Evolutionary conservation across 2,113 vertebrate species (phyloP).

Genomic region (Phrynosoma blainvillii): DNA sequence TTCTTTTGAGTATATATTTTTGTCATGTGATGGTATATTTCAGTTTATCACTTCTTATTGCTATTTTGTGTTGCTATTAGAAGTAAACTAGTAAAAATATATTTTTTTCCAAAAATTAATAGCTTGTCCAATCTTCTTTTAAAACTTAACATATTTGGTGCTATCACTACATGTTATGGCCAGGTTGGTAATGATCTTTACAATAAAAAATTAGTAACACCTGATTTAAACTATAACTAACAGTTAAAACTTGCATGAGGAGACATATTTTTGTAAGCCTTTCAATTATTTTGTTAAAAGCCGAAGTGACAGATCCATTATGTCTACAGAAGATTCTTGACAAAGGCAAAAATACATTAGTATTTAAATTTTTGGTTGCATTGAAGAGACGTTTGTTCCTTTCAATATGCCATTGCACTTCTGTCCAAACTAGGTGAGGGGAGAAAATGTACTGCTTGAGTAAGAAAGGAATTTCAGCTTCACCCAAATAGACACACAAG

Average conservation of each 20-base stretch:
- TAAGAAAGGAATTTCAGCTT: neutral
- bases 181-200: neutral
- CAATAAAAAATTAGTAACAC: neutral
- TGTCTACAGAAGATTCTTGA: neutral
- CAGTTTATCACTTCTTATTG: too few relatives aligned
- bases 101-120: too few relatives aligned
- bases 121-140: too few relatives aligned
- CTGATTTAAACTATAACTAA: neutral
- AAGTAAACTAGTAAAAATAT: too few relatives aligned
- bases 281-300: neutral
- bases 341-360: neutral
- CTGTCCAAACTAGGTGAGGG: neutral
- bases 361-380: neutral
- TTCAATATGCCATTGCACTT: neutral
- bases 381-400: neutral
- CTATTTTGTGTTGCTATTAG: too few relatives aligned
- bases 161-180: too few relatives aligned
- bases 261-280: neutral
- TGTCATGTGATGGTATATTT: too few relatives aligned
- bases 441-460: neutral
- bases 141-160: too few relatives aligned
- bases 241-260: too few relatives aligned
- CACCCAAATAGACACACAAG: constrained; percentile 30
- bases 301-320: neutral
- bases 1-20: too few relatives aligned